A percentile compares a stretch with the other conserved stretches of the same genome.
These are phyloP conservation scores for Drosophila lowei DNA, from an alignment of 1,140 invertebrate genomes.

Conservation along the genomic window DNA sequence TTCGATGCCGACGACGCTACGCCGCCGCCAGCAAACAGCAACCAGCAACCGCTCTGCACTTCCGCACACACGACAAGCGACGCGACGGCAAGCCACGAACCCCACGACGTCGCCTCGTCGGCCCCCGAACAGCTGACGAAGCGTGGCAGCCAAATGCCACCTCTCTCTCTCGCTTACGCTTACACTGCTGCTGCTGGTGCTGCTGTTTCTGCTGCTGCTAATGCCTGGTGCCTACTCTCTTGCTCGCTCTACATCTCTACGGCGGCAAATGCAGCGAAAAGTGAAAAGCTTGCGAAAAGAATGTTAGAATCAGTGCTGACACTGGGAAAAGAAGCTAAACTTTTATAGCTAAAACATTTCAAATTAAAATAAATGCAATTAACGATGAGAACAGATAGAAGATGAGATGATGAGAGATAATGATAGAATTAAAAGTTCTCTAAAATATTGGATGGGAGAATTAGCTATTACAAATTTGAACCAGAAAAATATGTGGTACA, in stretches of 20 bases:
- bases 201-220: not conserved
- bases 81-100: constrained; percentile 25
- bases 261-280: constrained; percentile 51
- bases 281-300: constrained; percentile 73
- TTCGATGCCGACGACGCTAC: constrained; percentile 27
- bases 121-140: constrained; percentile 52
- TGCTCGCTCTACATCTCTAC: constrained; percentile 55
- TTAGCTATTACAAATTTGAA: too few relatives aligned
- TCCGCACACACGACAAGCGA: constrained; percentile 61
- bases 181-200: not conserved
- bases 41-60: constrained; percentile 53
- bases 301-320: constrained; percentile 48
- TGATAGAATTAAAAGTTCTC: too few relatives aligned
- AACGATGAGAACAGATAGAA: too few relatives aligned
- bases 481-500: too few relatives aligned
- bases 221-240: constrained; percentile 5
- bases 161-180: constrained; percentile 18
- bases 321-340: constrained; percentile 18
- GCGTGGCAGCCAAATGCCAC: constrained; percentile 38
- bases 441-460: too few relatives aligned
- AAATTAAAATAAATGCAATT: too few relatives aligned
- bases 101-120: not conserved
- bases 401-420: too few relatives aligned
- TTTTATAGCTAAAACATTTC: constrained; percentile 11
- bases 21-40: constrained; percentile 15